These are phyloP conservation scores for Megaceryle alcyon DNA, from an alignment of 2,797 vertebrate species.

Conservation along the genomic window DNA sequence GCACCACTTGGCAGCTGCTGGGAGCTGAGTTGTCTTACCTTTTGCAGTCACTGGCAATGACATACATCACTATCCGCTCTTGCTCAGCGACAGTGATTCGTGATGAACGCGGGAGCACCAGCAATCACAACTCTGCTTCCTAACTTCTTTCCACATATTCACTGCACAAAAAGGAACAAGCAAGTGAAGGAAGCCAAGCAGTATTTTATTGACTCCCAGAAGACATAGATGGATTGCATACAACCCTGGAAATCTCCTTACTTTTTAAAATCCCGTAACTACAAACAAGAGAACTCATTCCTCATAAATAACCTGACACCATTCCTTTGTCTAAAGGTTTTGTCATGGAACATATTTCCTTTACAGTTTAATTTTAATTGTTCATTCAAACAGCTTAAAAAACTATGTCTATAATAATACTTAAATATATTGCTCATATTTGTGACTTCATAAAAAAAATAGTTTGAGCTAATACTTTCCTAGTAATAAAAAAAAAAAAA, in stretches of 20 bases:
- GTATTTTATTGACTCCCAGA: constrained; percentile 22
- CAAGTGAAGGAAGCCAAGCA: constrained; percentile 7
- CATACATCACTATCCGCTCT: neutral
- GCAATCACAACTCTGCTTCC: neutral
- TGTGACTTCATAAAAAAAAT: constrained; percentile 65
- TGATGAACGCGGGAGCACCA: neutral
- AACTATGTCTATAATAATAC: constrained; percentile 42
- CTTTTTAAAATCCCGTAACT: constrained; percentile 2
- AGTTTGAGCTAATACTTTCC: constrained; percentile 41
- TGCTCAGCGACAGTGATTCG: neutral
- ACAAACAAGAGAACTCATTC: constrained; percentile 14
- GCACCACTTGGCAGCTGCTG: neutral
- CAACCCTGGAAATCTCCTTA: constrained; percentile 3
- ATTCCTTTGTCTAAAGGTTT: neutral
- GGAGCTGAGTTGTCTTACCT: neutral
- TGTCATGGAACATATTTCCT: constrained; percentile 38
- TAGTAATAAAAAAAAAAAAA: constrained; percentile 47
- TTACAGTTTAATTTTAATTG: neutral
- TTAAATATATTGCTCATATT: constrained; percentile 73
- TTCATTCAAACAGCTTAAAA: constrained; percentile 40
- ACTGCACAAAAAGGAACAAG: neutral
- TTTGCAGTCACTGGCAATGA: neutral
- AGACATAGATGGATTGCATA: constrained; percentile 8
- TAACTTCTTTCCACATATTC: neutral
- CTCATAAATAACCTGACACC: constrained; percentile 30